Evolutionary conservation across 1,140 invertebrate genomes (phyloP).

Genomic region (Fopius arisanus): DNA sequence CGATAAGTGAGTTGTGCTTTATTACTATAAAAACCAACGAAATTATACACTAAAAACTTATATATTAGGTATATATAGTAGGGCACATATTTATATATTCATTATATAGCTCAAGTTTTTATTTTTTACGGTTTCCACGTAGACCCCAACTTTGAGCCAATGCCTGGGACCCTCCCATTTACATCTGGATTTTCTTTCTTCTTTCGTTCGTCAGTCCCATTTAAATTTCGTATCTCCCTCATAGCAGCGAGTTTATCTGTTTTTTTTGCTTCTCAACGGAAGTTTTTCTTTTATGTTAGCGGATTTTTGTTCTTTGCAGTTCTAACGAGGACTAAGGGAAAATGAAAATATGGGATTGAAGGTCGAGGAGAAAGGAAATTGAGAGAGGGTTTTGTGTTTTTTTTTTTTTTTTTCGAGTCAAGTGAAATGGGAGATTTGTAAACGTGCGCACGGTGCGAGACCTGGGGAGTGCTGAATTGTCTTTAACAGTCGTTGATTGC

Average conservation of each 20-base stretch:
- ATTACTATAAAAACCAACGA: slow-evolving; percentile 42
- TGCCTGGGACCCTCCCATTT: not conserved
- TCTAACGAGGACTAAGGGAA: too few species aligned
- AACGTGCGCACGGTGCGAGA: slow-evolving; percentile 34
- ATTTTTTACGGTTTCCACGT: not conserved
- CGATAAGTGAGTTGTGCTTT: slow-evolving; percentile 67
- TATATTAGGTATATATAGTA: slow-evolving; percentile 32
- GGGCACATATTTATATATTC: not conserved
- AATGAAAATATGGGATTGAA: not conserved
- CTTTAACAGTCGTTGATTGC: slow-evolving; percentile 47
- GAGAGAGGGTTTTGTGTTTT: too few species aligned
- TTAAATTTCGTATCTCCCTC: not conserved
- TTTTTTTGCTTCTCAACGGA: too few species aligned
- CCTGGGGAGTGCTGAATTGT: slow-evolving; percentile 42
- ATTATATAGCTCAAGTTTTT: not conserved
- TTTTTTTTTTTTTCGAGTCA: too few species aligned
- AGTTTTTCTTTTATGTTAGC: too few species aligned
- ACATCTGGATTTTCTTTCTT: not conserved
- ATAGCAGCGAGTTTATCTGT: too few species aligned
- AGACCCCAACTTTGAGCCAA: not conserved
- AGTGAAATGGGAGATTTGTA: slow-evolving; percentile 23
- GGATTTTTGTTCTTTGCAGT: too few species aligned
- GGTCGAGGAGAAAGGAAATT: not conserved
- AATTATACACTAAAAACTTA: slow-evolving; percentile 23
- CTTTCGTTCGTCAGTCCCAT: not conserved